These are phyloP conservation scores for Etheostoma spectabile DNA, from an alignment of 2,113 vertebrate species.

Conservation along the genomic window DNA sequence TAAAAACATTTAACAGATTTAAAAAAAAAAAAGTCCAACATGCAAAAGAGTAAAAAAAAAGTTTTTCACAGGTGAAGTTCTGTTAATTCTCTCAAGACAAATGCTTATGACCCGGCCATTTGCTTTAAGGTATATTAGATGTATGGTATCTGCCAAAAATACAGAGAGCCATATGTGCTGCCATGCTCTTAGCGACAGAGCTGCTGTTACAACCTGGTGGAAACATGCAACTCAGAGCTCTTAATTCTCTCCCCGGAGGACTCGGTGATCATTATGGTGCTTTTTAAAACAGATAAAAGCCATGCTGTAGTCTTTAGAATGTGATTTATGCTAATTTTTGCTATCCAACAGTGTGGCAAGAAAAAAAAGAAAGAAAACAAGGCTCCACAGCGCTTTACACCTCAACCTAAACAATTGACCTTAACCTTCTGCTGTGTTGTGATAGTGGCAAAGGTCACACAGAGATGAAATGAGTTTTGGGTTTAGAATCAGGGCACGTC, in stretches of 20 bases:
- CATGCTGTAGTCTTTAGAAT: background rate
- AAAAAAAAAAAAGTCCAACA: too few relatives aligned
- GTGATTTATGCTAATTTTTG: background rate
- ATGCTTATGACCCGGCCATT: constrained; percentile 22
- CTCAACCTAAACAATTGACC: constrained; percentile 39
- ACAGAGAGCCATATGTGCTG: constrained; percentile 39
- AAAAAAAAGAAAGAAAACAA: constrained; percentile 1
- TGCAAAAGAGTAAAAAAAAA: background rate
- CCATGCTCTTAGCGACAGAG: constrained; percentile 22
- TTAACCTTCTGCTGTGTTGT: constrained; percentile 49
- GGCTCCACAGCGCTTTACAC: constrained; percentile 10
- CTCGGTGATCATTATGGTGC: background rate
- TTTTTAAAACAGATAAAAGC: background rate
- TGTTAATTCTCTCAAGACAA: constrained; percentile 13
- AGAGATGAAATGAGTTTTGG: constrained; percentile 32
- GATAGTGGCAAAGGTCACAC: constrained; percentile 61
- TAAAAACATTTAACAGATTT: too few relatives aligned
- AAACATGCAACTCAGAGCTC: constrained; percentile 9
- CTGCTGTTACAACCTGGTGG: constrained; percentile 38
- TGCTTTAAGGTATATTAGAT: constrained; percentile 6
- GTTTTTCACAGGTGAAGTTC: constrained; percentile 2
- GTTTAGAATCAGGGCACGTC: constrained; percentile 66
- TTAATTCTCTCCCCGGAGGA: constrained; percentile 1
- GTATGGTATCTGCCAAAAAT: constrained; percentile 27
- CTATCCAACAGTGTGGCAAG: background rate